Evolutionary conservation across 2,797 vertebrate species (phyloP).

Genomic region (Protosalanx chinensis): DNA sequence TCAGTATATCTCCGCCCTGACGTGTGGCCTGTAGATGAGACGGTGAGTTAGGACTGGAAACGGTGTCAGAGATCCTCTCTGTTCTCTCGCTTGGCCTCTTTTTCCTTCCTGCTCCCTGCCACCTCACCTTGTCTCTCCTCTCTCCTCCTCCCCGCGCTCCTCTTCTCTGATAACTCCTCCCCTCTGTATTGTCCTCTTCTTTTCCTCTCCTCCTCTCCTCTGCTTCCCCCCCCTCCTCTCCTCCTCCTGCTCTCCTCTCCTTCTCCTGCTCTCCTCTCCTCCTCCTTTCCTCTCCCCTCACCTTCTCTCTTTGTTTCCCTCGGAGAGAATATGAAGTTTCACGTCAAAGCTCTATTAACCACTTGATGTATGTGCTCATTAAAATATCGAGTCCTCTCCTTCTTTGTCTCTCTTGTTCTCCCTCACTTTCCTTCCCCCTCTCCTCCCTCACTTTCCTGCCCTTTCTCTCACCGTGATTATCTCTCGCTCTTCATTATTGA

Average conservation of each 20-base stretch:
- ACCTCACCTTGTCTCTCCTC: too few relatives aligned
- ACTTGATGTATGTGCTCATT: slow-evolving; percentile 62
- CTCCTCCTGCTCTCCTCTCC: not conserved
- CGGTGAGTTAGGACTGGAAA: not conserved
- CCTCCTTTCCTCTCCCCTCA: not conserved
- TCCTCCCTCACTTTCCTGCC: not conserved
- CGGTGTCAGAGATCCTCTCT: not conserved
- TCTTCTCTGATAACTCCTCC: too few relatives aligned
- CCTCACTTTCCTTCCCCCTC: not conserved
- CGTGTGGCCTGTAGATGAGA: too few relatives aligned
- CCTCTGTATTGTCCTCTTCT: not conserved
- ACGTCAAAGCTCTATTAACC: slow-evolving; percentile 50
- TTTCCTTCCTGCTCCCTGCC: too few relatives aligned
- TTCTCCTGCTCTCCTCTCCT: not conserved
- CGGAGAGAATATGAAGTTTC: slow-evolving; percentile 38
- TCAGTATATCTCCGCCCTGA: too few relatives aligned
- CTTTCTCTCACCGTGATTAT: slow-evolving; percentile 13
- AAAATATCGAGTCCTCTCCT: slow-evolving; percentile 18
- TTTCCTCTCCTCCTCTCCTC: not conserved
- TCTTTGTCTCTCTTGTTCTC: not conserved
- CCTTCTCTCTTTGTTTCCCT: not conserved
- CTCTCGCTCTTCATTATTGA: slow-evolving; percentile 5
- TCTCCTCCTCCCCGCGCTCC: too few relatives aligned
- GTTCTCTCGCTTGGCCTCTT: not conserved
- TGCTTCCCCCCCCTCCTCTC: too few relatives aligned